Base-by-base conservation (phyloP, 2,888 invertebrate species). In the Nowickia ferox region DNA sequence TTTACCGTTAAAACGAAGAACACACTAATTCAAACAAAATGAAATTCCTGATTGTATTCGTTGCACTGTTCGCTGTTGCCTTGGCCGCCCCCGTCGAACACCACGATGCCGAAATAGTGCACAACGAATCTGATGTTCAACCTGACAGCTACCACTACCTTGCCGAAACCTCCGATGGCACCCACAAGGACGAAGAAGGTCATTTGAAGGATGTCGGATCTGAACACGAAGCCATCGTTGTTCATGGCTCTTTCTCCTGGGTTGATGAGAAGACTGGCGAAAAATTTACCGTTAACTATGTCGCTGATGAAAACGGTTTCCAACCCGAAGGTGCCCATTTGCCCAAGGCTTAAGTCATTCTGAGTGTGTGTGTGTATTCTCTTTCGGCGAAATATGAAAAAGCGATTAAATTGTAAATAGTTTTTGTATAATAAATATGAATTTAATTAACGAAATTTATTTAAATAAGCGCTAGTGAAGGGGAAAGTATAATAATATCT, bases 221-320 rank as follows among this genome's bases (percentile, higher is more conserved):
- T 17, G 94, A 94, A 51, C 92, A 94, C 76, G 93, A 94, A 85
- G 91, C 93, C 30, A 90, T 94, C 17, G 89, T 92, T 11, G 93
- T 94, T 19, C 91, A 89, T 40, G 94, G 94, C 42, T 91, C 93
- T 2, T 94, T 93, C 91, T 90, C 92, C 17, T 94, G 93, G 93
- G 91, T 94, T 1, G 94, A 93, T 40, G 94, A 94, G 42, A 87
- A 89, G 65, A 94, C 94, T 87, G 94, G 94, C 9, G 93, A 93
- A 38, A 91, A 91, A 0, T 95, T 95, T 90, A 93, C 93, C 4
- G 94, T 95, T 81, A 94, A 66, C 74, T 91, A 90, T 75, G 74
- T 88, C 61, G 91, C 91, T 61, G 90, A 91, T 87, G 90, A 91
- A 81, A 89, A 90, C n/a, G 91, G 91, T 87, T 91, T 89, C 89